Conservation (phyloP, 2,797 vertebrate species). For the Trachurus trachurus region DNA sequence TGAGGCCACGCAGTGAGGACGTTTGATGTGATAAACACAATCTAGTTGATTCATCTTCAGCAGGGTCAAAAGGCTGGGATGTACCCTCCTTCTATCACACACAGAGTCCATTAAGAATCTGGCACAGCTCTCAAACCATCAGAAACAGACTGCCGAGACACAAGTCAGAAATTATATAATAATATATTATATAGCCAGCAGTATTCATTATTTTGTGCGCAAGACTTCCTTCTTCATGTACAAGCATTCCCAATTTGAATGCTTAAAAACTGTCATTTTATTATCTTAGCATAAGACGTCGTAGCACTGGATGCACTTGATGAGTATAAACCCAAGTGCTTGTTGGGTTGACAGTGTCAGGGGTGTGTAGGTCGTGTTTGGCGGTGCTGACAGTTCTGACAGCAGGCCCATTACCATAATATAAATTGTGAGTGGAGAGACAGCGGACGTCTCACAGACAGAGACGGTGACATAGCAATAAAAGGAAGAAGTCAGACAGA, state of each 20-base stretch:
- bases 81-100: constrained; percentile 21
- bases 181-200: neutral
- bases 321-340: neutral
- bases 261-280: neutral
- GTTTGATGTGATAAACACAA: constrained; percentile 59
- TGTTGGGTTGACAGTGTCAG: neutral
- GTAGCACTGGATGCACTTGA: neutral
- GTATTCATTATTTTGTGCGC: neutral
- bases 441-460: neutral
- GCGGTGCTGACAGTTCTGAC: constrained; percentile 7
- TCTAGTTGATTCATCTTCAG: constrained; percentile 50
- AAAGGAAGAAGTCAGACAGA: neutral
- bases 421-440: neutral
- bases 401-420: neutral
- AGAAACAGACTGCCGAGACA: constrained; percentile 8
- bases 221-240: neutral
- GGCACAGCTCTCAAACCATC: constrained; percentile 20
- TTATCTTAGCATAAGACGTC: neutral
- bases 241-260: neutral
- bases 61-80: constrained; percentile 51
- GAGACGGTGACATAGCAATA: neutral
- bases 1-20: constrained; percentile 37
- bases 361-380: neutral
- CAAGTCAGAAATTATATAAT: neutral
- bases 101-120: constrained; percentile 29